These are phyloP conservation scores for Ameiurus melas DNA, from an alignment of 2,113 vertebrate genomes.

Conservation along the genomic window DNA sequence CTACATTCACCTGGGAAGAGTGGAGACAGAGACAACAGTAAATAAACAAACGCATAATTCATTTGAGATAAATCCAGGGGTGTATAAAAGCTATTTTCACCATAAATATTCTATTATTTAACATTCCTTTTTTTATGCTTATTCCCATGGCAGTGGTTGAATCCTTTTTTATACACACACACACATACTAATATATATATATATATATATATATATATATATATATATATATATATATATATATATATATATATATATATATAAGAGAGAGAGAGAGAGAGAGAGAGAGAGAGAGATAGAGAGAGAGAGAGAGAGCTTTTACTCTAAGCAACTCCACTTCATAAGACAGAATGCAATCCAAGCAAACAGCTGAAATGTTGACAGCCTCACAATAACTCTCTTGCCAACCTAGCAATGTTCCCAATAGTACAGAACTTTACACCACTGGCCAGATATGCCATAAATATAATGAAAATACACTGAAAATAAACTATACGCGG, in stretches of 20 bases:
- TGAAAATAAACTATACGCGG: not conserved
- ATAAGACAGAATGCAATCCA: not conserved
- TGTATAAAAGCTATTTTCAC: not conserved
- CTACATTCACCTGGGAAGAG: constrained; percentile 61
- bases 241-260: no score
- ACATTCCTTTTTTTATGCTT: not conserved
- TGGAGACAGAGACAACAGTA: constrained; percentile 39
- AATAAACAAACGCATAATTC: no score
- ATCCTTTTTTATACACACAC: not conserved
- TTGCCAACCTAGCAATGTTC: not conserved
- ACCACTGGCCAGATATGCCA: not conserved
- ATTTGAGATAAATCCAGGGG: not conserved
- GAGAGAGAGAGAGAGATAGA: no score
- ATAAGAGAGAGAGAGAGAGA: no score
- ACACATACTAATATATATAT: no score
- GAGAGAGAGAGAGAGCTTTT: no score
- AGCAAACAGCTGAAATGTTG: not conserved
- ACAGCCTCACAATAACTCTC: not conserved
- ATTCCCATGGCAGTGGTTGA: not conserved
- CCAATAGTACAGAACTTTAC: not conserved
- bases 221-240: no score
- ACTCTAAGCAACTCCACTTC: not conserved
- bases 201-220: no score
- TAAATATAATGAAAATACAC: not conserved
- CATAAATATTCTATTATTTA: not conserved